These are phyloP conservation scores for Crotalus tigris DNA, from an alignment of 2,113 vertebrate genomes.

Conservation along the genomic window DNA sequence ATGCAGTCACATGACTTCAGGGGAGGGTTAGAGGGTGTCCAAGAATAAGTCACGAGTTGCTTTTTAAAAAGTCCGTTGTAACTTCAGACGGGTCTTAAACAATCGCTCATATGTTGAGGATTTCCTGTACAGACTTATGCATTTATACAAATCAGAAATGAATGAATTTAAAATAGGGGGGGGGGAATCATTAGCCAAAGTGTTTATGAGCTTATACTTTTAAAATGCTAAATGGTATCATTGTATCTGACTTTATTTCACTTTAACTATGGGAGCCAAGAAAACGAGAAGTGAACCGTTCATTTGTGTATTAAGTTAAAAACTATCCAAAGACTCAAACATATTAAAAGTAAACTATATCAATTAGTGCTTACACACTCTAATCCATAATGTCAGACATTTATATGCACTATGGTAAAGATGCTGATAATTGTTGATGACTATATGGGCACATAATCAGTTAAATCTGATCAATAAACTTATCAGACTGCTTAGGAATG, in stretches of 20 bases:
- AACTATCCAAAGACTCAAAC: slow-evolving; percentile 18
- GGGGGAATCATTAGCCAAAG: not conserved
- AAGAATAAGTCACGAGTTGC: too few species aligned
- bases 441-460: slow-evolving; percentile 19
- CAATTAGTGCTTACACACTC: not conserved
- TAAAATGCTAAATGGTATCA: not conserved
- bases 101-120: too few species aligned
- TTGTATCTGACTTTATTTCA: not conserved
- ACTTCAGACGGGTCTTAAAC: too few species aligned
- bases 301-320: slow-evolving; percentile 14
- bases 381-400: slow-evolving; percentile 27
- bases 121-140: not conserved
- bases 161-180: not conserved
- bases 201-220: not conserved
- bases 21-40: too few species aligned
- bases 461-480: slow-evolving; percentile 46
- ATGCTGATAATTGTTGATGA: slow-evolving; percentile 31
- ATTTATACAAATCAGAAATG: not conserved
- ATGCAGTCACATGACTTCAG: too few species aligned
- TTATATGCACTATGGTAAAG: slow-evolving; percentile 29
- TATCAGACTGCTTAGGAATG: slow-evolving; percentile 6
- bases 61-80: too few species aligned
- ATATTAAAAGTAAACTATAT: slow-evolving; percentile 30
- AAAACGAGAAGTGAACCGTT: slow-evolving; percentile 29
- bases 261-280: not conserved